Percentiles rank a stretch among this genome's conserved stretches.
Evolutionary conservation across 92 coral and sea anemone genomes (phyloP).

Genomic region (Plumapathes pennacea): DNA sequence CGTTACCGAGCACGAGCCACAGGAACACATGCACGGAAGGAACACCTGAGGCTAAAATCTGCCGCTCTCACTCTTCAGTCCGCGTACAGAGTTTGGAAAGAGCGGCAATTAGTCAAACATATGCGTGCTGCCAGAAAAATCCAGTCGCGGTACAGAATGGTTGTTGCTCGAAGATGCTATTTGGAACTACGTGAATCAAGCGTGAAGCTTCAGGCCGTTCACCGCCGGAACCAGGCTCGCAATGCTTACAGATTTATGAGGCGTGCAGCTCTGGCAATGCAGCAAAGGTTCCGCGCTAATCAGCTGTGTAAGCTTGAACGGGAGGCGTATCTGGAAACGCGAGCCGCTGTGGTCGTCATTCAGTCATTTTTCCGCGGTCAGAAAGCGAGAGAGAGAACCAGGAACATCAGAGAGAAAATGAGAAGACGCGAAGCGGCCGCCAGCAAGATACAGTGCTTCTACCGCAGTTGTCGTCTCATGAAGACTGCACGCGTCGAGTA

Average conservation of each 20-base stretch:
- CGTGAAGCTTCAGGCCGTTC: slow-evolving; percentile 57
- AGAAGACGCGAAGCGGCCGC: slow-evolving; percentile 60
- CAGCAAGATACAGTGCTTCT: slow-evolving; percentile 67
- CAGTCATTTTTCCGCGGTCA: slow-evolving; percentile 66
- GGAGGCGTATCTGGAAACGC: slow-evolving; percentile 35
- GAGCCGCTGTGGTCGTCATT: slow-evolving; percentile 50
- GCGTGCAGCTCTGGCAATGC: slow-evolving; percentile 42
- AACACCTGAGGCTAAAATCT: slow-evolving; percentile 46
- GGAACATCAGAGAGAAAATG: slow-evolving; percentile 36
- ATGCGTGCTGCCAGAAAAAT: slow-evolving; percentile 66
- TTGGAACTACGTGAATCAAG: slow-evolving; percentile 20
- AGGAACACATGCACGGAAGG: slow-evolving; percentile 62
- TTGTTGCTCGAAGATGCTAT: slow-evolving; percentile 35
- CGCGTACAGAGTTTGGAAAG: slow-evolving; percentile 45
- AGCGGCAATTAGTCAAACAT: slow-evolving; percentile 20
- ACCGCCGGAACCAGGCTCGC: slow-evolving; percentile 41
- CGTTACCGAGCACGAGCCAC: slow-evolving; percentile 72
- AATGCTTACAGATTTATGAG: slow-evolving; percentile 30
- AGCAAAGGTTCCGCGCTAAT: slow-evolving; percentile 58
- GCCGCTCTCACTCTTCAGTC: slow-evolving; percentile 61
- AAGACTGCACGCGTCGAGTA: slow-evolving; percentile 33
- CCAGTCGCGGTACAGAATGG: slow-evolving; percentile 71
- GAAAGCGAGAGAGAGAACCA: slow-evolving; percentile 57
- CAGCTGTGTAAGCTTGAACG: slow-evolving; percentile 47
- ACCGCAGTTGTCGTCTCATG: slow-evolving; percentile 65